Conservation (phyloP, 2,888 invertebrate species). For the Tetanocera ferruginea region DNA sequence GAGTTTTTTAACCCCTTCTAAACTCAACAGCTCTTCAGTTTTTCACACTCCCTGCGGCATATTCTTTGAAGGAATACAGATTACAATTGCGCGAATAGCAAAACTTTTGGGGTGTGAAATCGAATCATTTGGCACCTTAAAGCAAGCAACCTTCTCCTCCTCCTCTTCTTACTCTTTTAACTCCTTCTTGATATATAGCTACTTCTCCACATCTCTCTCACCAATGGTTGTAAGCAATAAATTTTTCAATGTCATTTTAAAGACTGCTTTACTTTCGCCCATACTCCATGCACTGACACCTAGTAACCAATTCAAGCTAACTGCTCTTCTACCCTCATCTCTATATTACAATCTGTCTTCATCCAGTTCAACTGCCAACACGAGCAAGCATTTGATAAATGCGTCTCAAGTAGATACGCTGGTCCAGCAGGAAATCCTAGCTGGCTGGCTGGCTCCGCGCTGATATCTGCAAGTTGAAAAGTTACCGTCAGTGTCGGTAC, state of each 20-base stretch:
- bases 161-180: neutral
- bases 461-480: constrained; percentile 18
- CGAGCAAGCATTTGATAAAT: constrained; percentile 27
- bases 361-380: neutral
- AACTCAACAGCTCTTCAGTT: neutral
- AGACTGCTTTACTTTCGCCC: constrained; percentile 11
- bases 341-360: constrained; percentile 1
- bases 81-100: constrained; percentile 15
- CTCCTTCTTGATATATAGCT: constrained; percentile 29
- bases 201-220: neutral
- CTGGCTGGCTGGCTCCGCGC: neutral
- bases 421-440: neutral
- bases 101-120: constrained; percentile 32
- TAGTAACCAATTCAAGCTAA: neutral
- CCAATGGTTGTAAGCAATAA: constrained; percentile 55
- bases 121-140: constrained; percentile 6
- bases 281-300: neutral
- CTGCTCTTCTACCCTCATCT: neutral
- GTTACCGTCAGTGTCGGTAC: neutral
- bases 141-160: neutral
- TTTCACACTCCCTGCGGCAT: neutral
- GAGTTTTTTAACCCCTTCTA: neutral
- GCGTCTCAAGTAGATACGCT: constrained; percentile 32
- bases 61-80: constrained; percentile 16
- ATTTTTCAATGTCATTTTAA: constrained; percentile 66